A percentile compares a stretch with the other conserved stretches of the same genome.
Conservation (phyloP, 1,140 invertebrate species). For the Zaprionus camerounensis region DNA sequence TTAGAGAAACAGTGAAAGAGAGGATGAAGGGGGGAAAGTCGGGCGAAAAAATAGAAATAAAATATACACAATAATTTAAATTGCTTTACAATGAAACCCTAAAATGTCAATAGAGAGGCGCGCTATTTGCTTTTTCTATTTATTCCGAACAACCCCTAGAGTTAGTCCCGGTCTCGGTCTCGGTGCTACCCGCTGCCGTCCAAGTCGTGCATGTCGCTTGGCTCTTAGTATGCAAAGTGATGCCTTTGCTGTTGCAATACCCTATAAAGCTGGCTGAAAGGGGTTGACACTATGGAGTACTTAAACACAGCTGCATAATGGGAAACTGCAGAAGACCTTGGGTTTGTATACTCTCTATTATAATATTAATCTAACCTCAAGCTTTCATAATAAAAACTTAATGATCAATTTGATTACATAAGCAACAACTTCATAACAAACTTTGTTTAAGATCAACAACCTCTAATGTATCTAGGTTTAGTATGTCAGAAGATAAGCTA, state of each 20-base stretch:
- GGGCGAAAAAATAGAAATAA: constrained; percentile 60
- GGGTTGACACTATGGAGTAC: not conserved
- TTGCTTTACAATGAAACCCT: constrained; percentile 83
- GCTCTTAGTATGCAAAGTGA: constrained; percentile 77
- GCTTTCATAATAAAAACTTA: not conserved
- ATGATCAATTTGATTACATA: not conserved
- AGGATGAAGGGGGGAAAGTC: not conserved
- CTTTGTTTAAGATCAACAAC: too few relatives aligned
- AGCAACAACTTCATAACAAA: too few relatives aligned
- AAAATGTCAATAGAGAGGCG: constrained; percentile 77
- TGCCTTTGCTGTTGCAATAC: constrained; percentile 33
- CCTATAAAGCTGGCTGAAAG: not conserved
- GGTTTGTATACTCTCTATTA: not conserved
- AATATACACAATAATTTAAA: constrained; percentile 82
- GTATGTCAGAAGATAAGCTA: accelerated
- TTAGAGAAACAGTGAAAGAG: not conserved
- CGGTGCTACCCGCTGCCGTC: not conserved
- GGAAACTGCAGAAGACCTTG: not conserved
- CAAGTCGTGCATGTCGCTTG: not conserved
- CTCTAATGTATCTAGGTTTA: not conserved
- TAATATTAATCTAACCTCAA: not conserved
- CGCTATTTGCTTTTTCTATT: constrained; percentile 75
- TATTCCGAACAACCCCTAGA: constrained; percentile 30
- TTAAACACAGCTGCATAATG: not conserved
- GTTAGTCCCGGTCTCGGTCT: not conserved